phyloP scores from a whole-genome alignment of 2,113 vertebrate genomes.

The Opisthocomus hoazin region DNA sequence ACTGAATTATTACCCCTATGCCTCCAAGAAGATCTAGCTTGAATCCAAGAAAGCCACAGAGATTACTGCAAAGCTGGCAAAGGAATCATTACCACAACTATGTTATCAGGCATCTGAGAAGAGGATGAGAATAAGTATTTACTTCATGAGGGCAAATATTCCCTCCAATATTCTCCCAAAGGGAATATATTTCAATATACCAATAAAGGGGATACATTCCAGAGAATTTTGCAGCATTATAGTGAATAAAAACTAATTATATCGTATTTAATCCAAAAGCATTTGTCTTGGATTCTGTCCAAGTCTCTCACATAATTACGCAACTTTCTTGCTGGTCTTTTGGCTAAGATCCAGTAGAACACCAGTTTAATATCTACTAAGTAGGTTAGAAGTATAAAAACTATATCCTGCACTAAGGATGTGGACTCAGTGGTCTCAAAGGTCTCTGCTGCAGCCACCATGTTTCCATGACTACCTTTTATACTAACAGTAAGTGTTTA shows the following conservation, averaged over 20 bases:
- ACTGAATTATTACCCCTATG: background rate
- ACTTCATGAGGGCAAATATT: background rate
- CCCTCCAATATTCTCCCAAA: background rate
- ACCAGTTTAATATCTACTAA: background rate
- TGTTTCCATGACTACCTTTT: background rate
- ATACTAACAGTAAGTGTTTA: background rate
- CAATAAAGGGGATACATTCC: background rate
- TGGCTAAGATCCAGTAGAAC: background rate
- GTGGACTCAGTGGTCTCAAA: background rate
- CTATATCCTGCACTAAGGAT: background rate
- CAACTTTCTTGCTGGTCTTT: background rate
- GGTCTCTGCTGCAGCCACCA: background rate
- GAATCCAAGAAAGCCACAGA: background rate
- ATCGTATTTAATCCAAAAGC: background rate
- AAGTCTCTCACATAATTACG: background rate
- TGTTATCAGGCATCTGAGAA: background rate
- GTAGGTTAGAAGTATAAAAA: background rate
- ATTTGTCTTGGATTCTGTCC: background rate
- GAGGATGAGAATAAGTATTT: background rate
- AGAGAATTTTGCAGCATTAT: background rate
- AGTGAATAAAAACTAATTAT: background rate
- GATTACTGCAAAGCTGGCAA: background rate
- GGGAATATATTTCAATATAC: background rate
- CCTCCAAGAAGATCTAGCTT: background rate
- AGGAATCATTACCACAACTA: background rate